Evolutionary conservation across 2,888 invertebrate species (phyloP).

Genomic region (Gerosis bhagava): DNA sequence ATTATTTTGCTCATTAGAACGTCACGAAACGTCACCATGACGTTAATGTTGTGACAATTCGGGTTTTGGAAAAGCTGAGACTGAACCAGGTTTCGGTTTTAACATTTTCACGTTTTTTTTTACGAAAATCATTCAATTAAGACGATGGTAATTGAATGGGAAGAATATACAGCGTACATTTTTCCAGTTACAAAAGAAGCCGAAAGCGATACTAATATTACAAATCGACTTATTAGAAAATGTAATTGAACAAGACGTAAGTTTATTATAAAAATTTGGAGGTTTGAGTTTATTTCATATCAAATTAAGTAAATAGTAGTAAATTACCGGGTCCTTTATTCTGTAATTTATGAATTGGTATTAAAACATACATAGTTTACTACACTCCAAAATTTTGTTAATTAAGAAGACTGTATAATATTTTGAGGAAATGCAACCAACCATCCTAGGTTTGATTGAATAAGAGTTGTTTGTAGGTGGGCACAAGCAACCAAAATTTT

Average conservation of each 20-base stretch:
- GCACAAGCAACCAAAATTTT: too few species aligned
- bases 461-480: too few species aligned
- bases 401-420: too few species aligned
- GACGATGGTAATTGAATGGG: conserved; percentile 20
- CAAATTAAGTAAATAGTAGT: neutral
- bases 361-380: too few species aligned
- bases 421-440: too few species aligned
- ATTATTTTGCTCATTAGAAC: conserved; percentile 23
- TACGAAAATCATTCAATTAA: conserved; percentile 1
- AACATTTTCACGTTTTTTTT: neutral
- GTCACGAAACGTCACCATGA: conserved; percentile 35
- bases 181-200: neutral
- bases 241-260: conserved; percentile 20
- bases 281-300: neutral
- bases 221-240: conserved; percentile 11
- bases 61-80: neutral
- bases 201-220: neutral
- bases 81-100: too few species aligned
- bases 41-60: conserved; percentile 37
- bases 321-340: too few species aligned
- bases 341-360: too few species aligned
- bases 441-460: too few species aligned
- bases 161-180: neutral
- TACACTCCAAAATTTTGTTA: too few species aligned
- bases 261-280: conserved; percentile 5